Base-by-base conservation (phyloP, 2,888 invertebrate genomes). In the Xestoiulus laeticollis region DNA sequence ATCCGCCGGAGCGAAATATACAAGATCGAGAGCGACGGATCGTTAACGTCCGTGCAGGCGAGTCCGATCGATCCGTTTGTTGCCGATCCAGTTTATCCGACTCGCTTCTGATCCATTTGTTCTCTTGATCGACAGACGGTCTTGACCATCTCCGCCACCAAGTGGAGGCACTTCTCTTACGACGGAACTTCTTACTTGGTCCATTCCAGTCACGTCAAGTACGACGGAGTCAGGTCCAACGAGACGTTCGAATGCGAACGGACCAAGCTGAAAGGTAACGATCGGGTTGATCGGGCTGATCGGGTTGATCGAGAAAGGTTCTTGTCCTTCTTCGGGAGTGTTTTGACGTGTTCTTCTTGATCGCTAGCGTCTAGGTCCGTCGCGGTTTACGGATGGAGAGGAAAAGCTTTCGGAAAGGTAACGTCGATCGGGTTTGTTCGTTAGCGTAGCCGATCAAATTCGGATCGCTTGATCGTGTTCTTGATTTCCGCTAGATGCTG, bases 131-230 rank as follows among this genome's bases (percentile, higher is more conserved):
- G 6, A 30, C 32, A 88, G 88, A 78, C 26, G 16, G 32, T 88
- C 83, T 59, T 85, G 44, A 89, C 89, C 10, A 82, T 87, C 8
- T 87, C 68, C 43, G 68, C 85, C 1, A 88, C 89, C 10, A 87
- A 88, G 48, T 89, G 89, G 89, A 88, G 85, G 33, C 33, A 68
- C 8, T 87, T 88, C 30, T n/a, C 32, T 12, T 33, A 84, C n/a
- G 30, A 44, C 22, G 82, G 82, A 12, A 16, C 43, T 30, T n/a
- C 82, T 8, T 88, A 48, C 38, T 82, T 89, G 22, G 44, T 83
- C 16, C 68, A 88, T 43, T 59, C 88, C 22, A 83, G 83, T 22
- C 53, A 68, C 22, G n/a, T 88, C 19, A 43, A 86, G 38, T 88
- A 85, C 68, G 38, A 86, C 19, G 48, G 59, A 68, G 22, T 82